A percentile compares a stretch with the other conserved stretches of the same genome.
Evolutionary conservation across 2,113 vertebrate species (phyloP).

Genomic region (Philantomba maxwellii): DNA sequence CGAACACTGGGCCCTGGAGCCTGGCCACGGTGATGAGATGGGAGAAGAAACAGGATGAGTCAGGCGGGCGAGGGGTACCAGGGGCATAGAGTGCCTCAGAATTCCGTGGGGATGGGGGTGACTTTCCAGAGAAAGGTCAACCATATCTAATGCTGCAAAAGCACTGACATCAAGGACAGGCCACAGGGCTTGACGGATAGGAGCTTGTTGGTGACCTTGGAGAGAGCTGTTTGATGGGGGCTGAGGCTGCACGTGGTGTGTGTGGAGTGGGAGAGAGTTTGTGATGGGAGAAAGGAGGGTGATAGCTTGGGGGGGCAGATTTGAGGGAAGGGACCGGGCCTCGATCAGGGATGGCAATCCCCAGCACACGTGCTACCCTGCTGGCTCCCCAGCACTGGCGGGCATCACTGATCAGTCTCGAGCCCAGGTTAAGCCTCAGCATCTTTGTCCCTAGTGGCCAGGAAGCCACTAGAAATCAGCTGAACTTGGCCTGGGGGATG

Average conservation of each 20-base stretch:
- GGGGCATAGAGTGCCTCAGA: background rate
- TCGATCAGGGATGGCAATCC: background rate
- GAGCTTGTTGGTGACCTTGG: background rate
- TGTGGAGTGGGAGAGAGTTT: background rate
- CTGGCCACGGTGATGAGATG: background rate
- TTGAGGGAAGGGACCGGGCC: background rate
- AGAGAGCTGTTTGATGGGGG: background rate
- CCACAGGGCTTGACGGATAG: background rate
- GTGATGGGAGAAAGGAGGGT: background rate
- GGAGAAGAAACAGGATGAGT: background rate
- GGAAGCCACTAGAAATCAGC: background rate
- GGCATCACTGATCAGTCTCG: background rate
- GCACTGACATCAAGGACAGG: background rate
- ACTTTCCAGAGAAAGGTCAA: conserved; percentile 30
- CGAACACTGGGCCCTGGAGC: background rate
- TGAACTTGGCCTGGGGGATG: background rate
- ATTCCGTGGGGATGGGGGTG: background rate
- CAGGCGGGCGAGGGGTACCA: background rate
- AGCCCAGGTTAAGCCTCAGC: background rate
- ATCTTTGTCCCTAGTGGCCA: background rate
- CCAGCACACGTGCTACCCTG: accelerated
- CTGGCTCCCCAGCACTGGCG: background rate
- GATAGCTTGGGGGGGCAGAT: background rate
- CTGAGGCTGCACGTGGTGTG: background rate
- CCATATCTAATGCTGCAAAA: background rate